These are phyloP conservation scores for Podarcis raffonei DNA, from an alignment of 2,113 vertebrate species.

Conservation along the genomic window DNA sequence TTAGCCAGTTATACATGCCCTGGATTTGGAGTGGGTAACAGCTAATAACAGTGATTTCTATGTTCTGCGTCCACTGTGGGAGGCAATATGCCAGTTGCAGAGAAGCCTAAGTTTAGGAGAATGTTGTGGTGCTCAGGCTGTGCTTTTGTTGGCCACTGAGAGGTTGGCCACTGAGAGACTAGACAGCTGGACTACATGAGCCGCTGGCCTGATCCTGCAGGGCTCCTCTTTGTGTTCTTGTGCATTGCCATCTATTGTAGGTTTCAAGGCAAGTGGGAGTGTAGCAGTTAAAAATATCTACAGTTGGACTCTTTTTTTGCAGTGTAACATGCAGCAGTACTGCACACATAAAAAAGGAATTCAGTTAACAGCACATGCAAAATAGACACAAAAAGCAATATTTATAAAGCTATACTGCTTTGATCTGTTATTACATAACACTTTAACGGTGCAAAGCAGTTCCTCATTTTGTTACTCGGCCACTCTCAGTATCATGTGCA, in stretches of 20 bases:
- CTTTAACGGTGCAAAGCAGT: slow-evolving; percentile 23
- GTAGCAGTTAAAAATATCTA: not conserved
- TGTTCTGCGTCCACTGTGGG: not conserved
- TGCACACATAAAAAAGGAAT: not conserved
- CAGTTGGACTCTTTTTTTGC: not conserved
- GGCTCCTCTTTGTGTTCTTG: too few species aligned
- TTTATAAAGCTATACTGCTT: slow-evolving; percentile 30
- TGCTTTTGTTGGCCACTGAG: too few species aligned
- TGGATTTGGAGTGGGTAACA: too few species aligned
- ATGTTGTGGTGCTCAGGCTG: too few species aligned
- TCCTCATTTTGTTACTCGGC: slow-evolving; percentile 55
- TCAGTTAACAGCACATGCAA: slow-evolving; percentile 43
- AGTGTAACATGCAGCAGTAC: not conserved
- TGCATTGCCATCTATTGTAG: too few species aligned
- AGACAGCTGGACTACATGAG: too few species aligned
- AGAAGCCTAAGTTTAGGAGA: not conserved
- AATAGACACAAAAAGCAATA: slow-evolving; percentile 44
- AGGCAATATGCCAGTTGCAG: not conserved
- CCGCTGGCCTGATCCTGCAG: too few species aligned
- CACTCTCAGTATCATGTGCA: slow-evolving; percentile 38
- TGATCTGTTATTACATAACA: slow-evolving; percentile 49
- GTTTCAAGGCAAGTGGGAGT: too few species aligned
- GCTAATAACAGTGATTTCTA: not conserved
- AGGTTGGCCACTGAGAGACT: too few species aligned
- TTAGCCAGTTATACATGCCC: too few species aligned